These are phyloP conservation scores for Mus spretus DNA, from an alignment of 2,797 vertebrate genomes.

Conservation along the genomic window DNA sequence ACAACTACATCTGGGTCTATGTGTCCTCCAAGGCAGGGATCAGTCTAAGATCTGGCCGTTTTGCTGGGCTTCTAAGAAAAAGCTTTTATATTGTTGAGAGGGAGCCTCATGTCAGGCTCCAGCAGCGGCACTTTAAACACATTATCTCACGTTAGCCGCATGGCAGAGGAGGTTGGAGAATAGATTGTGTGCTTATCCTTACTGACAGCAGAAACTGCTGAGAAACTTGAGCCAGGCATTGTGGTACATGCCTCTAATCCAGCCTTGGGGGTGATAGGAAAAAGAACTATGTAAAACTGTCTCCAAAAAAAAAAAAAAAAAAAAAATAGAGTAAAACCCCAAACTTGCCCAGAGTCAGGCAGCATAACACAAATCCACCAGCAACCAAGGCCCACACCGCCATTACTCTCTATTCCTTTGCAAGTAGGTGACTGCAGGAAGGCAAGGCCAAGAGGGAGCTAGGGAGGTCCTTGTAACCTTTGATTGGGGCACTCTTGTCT, in stretches of 20 bases:
- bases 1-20: background rate
- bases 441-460: background rate
- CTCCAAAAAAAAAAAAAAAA: background rate
- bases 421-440: conserved; percentile 23
- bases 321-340: background rate
- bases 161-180: background rate
- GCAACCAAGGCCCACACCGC: background rate
- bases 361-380: conserved; percentile 16
- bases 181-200: conserved; percentile 49
- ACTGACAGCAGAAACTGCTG: conserved; percentile 54
- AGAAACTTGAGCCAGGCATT: conserved; percentile 34
- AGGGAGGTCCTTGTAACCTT: background rate
- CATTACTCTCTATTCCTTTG: conserved; percentile 12
- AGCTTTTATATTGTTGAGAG: background rate
- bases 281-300: background rate
- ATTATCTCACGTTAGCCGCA: conserved; percentile 25
- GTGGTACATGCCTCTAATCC: background rate
- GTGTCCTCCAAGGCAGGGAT: background rate
- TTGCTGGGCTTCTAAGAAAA: conserved; percentile 26
- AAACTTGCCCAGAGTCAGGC: conserved; percentile 26
- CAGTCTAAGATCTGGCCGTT: background rate
- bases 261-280: background rate
- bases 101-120: background rate
- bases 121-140: background rate
- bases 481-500: conserved; percentile 61